Percentiles rank a stretch among this genome's conserved stretches.
Evolutionary conservation across 1,140 invertebrate genomes (phyloP).

Genomic region (Procambarus clarkii): DNA sequence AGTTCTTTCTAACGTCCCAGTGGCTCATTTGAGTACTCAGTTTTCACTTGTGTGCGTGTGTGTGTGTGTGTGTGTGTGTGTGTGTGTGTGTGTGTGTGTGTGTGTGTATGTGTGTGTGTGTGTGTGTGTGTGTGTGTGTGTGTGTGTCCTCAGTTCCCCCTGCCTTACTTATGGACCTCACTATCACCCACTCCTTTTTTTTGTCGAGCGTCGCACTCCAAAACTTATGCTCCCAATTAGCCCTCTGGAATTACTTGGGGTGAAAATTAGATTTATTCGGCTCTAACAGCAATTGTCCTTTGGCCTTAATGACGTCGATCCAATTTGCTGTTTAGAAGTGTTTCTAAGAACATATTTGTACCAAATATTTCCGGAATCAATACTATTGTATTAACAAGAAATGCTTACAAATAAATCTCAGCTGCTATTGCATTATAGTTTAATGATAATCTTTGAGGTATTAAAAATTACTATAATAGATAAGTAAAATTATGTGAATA

Average conservation of each 20-base stretch:
- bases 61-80: too few relatives aligned
- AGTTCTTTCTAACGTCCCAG: too few relatives aligned
- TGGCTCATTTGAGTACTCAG: too few relatives aligned
- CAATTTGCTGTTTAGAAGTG: not conserved
- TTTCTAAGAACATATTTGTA: not conserved
- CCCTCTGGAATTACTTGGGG: constrained; percentile 35
- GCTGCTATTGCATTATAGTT: too few relatives aligned
- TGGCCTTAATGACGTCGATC: constrained; percentile 7
- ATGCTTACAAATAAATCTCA: too few relatives aligned
- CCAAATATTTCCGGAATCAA: not conserved
- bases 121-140: not conserved
- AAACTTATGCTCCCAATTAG: constrained; percentile 37
- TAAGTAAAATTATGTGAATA: too few relatives aligned
- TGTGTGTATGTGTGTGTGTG: too few relatives aligned
- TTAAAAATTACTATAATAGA: too few relatives aligned
- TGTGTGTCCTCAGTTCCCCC: not conserved
- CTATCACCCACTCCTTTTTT: constrained; percentile 6
- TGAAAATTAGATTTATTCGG: constrained; percentile 33
- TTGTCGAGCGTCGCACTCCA: not conserved
- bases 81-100: too few relatives aligned
- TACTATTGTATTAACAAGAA: not conserved
- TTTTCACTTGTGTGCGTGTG: too few relatives aligned
- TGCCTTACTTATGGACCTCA: not conserved
- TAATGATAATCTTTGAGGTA: too few relatives aligned
- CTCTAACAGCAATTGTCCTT: constrained; percentile 15